These are phyloP conservation scores for Danaus melanippus DNA, from an alignment of 1,140 invertebrate genomes.

Conservation along the genomic window DNA sequence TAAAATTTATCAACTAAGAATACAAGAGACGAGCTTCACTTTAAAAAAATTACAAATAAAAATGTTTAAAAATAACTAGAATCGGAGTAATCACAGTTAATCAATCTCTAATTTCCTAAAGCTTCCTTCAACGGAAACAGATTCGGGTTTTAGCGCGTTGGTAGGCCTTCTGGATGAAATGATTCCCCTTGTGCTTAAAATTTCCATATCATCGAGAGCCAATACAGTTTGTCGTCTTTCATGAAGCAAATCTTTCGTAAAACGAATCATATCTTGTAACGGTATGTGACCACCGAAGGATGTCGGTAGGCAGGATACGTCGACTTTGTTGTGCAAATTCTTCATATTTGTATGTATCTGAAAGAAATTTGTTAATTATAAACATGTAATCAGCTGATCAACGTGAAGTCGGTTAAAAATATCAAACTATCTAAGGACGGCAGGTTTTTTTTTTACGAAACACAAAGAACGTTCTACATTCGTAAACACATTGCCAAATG, in stretches of 20 bases:
- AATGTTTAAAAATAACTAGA: background rate
- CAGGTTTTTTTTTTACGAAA: too few species aligned
- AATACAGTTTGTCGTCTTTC: conserved; percentile 76
- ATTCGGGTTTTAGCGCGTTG: conserved; percentile 40
- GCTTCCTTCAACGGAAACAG: conserved; percentile 74
- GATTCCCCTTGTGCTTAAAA: conserved; percentile 73
- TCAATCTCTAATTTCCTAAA: conserved; percentile 83
- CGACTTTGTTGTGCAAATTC: conserved; percentile 76
- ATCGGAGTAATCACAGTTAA: conserved; percentile 39
- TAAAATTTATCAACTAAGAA: too few species aligned
- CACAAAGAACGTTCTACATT: too few species aligned
- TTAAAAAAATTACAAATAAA: too few species aligned
- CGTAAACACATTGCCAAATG: too few species aligned
- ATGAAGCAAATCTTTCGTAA: conserved; percentile 76
- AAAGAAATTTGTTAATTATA: conserved; percentile 13
- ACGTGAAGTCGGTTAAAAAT: background rate
- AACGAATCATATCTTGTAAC: conserved; percentile 82
- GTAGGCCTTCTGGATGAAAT: conserved; percentile 67
- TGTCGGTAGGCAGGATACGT: conserved; percentile 79
- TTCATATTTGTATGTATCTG: conserved; percentile 77
- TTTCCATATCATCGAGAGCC: conserved; percentile 80
- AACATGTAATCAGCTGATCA: background rate
- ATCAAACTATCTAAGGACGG: too few species aligned
- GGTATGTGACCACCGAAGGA: conserved; percentile 84
- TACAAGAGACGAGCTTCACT: too few species aligned